A percentile compares a stretch with the other conserved stretches of the same genome.
These are phyloP conservation scores for Siphamia tubifer DNA, from an alignment of 2,113 vertebrate genomes.

Conservation along the genomic window DNA sequence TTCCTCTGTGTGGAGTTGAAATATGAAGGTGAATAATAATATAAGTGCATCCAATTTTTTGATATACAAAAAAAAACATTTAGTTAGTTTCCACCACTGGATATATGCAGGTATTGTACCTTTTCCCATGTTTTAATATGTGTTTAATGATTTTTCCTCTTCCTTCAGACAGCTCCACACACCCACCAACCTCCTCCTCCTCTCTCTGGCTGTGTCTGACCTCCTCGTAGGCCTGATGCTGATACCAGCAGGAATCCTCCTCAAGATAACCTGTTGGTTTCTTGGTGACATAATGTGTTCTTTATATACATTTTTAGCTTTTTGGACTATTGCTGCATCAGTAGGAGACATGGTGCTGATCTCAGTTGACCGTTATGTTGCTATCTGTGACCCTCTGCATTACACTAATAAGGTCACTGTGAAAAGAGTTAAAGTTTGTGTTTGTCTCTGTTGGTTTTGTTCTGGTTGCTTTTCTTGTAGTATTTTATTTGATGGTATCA, in stretches of 20 bases:
- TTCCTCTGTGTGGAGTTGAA: too few relatives aligned
- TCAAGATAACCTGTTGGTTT: slow-evolving; percentile 51
- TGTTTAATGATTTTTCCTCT: background rate
- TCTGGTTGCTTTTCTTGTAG: background rate
- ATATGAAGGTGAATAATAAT: too few relatives aligned
- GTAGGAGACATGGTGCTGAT: slow-evolving; percentile 53
- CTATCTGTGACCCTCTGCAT: slow-evolving; percentile 53
- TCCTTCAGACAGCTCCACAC: slow-evolving; percentile 67
- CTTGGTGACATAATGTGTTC: slow-evolving; percentile 38
- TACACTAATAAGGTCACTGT: slow-evolving; percentile 40
- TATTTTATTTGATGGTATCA: background rate
- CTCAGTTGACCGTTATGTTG: slow-evolving; percentile 50
- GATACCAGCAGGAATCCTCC: slow-evolving; percentile 75
- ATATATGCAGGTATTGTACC: background rate
- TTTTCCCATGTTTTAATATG: background rate
- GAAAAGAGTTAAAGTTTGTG: background rate
- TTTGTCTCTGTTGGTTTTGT: slow-evolving; percentile 34
- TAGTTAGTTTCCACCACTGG: too few relatives aligned
- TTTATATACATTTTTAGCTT: background rate
- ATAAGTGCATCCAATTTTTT: too few relatives aligned
- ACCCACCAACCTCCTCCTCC: slow-evolving; percentile 62
- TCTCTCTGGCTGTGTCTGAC: slow-evolving; percentile 69
- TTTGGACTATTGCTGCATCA: background rate
- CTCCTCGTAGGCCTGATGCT: slow-evolving; percentile 66
- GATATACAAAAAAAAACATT: too few relatives aligned